These are phyloP conservation scores for Seira musarum DNA, from an alignment of 2,888 invertebrate species.

Conservation along the genomic window DNA sequence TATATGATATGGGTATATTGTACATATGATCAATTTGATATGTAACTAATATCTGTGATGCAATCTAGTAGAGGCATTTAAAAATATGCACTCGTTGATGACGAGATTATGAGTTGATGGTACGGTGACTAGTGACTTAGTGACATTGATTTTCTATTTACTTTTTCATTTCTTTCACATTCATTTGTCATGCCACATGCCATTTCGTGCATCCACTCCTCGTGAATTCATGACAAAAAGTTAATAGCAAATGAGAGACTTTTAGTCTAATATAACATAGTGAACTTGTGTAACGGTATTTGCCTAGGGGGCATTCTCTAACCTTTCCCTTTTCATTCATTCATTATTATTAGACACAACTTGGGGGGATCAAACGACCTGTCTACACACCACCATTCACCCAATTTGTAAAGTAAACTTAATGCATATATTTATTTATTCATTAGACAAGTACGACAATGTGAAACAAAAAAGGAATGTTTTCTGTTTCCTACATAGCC, in stretches of 20 bases:
- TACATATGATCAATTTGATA: too few species aligned
- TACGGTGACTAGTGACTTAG: too few species aligned
- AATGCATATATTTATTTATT: background rate
- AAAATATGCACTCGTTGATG: background rate
- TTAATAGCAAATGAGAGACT: background rate
- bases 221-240: background rate
- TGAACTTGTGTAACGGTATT: background rate
- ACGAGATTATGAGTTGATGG: background rate
- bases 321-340: conserved; percentile 17
- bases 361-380: conserved; percentile 1
- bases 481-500: too few species aligned
- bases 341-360: background rate
- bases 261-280: too few species aligned
- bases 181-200: conserved; percentile 15
- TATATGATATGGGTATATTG: too few species aligned
- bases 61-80: too few species aligned
- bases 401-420: background rate
- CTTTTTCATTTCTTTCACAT: background rate
- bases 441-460: background rate
- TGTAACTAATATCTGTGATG: too few species aligned
- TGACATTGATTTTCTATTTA: conserved; percentile 18
- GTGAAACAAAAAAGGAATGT: too few species aligned
- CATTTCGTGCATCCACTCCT: conserved; percentile 1
- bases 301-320: background rate
- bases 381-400: conserved; percentile 7